Percentiles rank a stretch among this genome's conserved stretches.
Conservation (phyloP, 2,113 vertebrate species). For the Platycercus adscitus region DNA sequence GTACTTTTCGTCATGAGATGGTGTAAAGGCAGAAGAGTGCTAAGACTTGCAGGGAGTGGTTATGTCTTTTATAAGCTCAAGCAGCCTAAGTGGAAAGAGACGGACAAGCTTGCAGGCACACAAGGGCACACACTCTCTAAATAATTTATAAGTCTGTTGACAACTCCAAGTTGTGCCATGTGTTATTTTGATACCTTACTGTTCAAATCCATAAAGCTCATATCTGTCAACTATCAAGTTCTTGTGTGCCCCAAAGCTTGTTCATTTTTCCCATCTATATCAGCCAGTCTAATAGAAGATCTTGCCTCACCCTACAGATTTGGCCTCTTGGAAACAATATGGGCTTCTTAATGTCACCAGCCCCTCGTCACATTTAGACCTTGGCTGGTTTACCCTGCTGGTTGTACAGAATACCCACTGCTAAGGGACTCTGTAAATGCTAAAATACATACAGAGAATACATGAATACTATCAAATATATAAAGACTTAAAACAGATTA, state of each 20-base stretch:
- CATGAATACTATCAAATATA: not conserved
- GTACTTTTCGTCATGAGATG: not conserved
- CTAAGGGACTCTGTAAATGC: not conserved
- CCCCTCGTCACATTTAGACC: not conserved
- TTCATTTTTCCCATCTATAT: not conserved
- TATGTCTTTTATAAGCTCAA: not conserved
- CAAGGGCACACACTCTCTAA: slow-evolving; percentile 21
- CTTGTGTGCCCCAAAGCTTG: slow-evolving; percentile 33
- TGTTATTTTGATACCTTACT: slow-evolving; percentile 53
- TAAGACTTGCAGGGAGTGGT: not conserved
- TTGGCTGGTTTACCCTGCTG: not conserved
- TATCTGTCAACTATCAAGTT: slow-evolving; percentile 8
- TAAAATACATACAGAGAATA: not conserved
- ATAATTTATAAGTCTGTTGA: slow-evolving; percentile 57
- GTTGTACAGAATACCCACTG: not conserved
- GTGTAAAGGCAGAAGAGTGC: not conserved
- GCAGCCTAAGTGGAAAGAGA: not conserved
- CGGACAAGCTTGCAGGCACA: not conserved
- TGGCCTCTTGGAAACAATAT: not conserved
- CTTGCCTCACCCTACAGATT: not conserved
- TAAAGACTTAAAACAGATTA: not conserved
- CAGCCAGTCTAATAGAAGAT: not conserved
- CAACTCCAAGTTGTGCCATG: slow-evolving; percentile 46
- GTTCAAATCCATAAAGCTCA: not conserved
- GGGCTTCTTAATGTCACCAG: not conserved